Conservation (phyloP, 2,797 vertebrate genomes). For the Knipowitschia caucasica region DNA sequence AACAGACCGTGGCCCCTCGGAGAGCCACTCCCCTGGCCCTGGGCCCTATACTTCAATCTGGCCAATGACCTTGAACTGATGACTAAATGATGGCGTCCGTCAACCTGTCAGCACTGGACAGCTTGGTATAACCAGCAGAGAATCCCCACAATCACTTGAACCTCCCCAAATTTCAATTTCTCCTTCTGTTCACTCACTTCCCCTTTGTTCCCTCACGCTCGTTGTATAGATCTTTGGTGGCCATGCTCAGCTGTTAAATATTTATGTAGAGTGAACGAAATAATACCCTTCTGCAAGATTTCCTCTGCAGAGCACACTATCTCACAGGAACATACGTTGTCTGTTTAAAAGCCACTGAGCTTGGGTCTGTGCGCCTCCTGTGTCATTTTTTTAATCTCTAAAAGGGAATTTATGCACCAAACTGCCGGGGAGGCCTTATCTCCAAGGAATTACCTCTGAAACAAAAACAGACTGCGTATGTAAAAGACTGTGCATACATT, state of each 20-base stretch:
- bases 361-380: not conserved
- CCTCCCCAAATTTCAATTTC: constrained; percentile 17
- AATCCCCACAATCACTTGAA: constrained; percentile 28
- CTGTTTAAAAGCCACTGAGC: constrained; percentile 1
- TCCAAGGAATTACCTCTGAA: constrained; percentile 11
- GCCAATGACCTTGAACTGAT: constrained; percentile 70
- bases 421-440: constrained; percentile 1
- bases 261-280: constrained; percentile 23
- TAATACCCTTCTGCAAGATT: constrained; percentile 6
- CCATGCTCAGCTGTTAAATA: constrained; percentile 22
- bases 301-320: not conserved
- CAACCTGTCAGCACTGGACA: constrained; percentile 53
- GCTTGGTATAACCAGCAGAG: constrained; percentile 49
- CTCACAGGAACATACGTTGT: constrained; percentile 6
- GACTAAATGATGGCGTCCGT: constrained; percentile 67
- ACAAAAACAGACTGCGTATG: constrained; percentile 5
- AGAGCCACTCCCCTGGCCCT: constrained; percentile 64
- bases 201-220: constrained; percentile 15
- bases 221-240: constrained; percentile 19
- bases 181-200: constrained; percentile 13
- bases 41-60: constrained; percentile 59
- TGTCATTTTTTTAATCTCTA: constrained; percentile 8
- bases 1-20: constrained; percentile 50
- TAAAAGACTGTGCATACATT: constrained; percentile 1
- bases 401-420: constrained; percentile 1